A percentile compares a stretch with the other conserved stretches of the same genome.
These are phyloP conservation scores for Periophthalmus modestus DNA, from an alignment of 2,113 vertebrate genomes.

Conservation along the genomic window DNA sequence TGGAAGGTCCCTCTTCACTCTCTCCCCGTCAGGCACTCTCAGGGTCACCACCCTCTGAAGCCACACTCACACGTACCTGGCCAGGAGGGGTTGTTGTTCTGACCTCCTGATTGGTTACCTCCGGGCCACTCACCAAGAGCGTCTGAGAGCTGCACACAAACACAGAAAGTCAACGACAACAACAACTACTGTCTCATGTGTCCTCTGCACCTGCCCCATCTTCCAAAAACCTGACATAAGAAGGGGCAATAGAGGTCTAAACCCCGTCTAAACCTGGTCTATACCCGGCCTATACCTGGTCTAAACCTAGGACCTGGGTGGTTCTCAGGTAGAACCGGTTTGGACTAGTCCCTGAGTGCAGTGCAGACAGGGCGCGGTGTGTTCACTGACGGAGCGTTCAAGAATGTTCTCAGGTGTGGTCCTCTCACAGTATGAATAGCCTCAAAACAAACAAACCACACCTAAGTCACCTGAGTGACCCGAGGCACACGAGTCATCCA, in stretches of 20 bases:
- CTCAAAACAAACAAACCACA: neutral
- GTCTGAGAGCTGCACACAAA: constrained; percentile 37
- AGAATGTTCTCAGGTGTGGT: neutral
- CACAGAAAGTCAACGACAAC: neutral
- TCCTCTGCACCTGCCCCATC: too few species aligned
- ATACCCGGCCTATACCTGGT: neutral
- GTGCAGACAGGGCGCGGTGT: neutral
- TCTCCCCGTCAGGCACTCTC: too few species aligned
- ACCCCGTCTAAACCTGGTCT: neutral
- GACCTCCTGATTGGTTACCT: constrained; percentile 15
- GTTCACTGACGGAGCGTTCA: neutral
- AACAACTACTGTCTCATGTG: too few species aligned
- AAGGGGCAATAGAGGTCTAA: neutral
- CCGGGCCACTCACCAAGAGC: constrained; percentile 23
- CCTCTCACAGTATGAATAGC: neutral
- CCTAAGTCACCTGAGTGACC: too few species aligned
- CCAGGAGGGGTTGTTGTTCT: constrained; percentile 22
- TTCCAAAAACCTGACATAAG: neutral
- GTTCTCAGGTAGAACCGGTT: neutral
- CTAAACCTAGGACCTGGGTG: too few species aligned
- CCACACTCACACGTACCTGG: constrained; percentile 27
- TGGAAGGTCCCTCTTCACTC: too few species aligned
- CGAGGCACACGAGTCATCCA: too few species aligned
- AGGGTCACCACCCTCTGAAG: too few species aligned
- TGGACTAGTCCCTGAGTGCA: neutral